phyloP scores from a whole-genome alignment of 1,140 invertebrate genomes.

The Bombus picipes region DNA sequence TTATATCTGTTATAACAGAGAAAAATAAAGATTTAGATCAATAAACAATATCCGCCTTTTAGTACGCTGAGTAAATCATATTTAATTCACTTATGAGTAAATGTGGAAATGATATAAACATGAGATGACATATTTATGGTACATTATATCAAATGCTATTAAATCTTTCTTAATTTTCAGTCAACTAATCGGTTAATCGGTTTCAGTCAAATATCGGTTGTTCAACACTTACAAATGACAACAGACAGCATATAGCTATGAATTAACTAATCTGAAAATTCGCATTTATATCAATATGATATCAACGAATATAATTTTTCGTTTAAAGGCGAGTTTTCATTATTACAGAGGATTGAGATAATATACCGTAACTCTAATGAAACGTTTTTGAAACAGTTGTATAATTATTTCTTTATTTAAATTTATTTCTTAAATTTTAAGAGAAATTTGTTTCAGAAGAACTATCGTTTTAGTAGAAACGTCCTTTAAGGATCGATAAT shows the following conservation, averaged over 20 bases:
- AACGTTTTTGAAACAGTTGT: not conserved
- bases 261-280: not conserved
- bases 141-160: not conserved
- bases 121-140: not conserved
- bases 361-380: not conserved
- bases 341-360: not conserved
- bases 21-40: not conserved
- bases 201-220: no score
- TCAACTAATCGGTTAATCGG: not conserved
- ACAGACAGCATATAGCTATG: not conserved
- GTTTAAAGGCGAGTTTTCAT: not conserved
- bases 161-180: not conserved
- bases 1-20: not conserved
- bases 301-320: not conserved
- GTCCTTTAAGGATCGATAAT: conserved; percentile 12
- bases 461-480: not conserved
- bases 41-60: not conserved
- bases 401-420: not conserved
- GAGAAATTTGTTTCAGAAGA: not conserved
- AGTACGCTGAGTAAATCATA: not conserved
- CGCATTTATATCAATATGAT: not conserved
- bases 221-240: not conserved
- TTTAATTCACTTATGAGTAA: not conserved
- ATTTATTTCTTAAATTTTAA: no score
- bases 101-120: not conserved